Percentiles rank a stretch among this genome's conserved stretches.
Conservation (phyloP, 1,140 invertebrate genomes). For the Saccostrea cuccullata region DNA sequence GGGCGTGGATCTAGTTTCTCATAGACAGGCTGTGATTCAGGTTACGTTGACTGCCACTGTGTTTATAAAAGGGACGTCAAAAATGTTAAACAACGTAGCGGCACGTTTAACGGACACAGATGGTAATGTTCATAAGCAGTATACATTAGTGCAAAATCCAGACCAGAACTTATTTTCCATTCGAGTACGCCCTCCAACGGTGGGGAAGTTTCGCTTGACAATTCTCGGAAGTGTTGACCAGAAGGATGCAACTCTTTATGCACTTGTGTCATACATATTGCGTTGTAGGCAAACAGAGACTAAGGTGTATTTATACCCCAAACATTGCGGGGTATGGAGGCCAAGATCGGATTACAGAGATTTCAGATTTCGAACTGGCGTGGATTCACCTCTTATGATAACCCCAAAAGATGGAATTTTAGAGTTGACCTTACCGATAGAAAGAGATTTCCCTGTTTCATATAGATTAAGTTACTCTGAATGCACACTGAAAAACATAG, state of each 20-base stretch:
- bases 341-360: neutral
- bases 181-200: conserved; percentile 31
- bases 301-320: conserved; percentile 23
- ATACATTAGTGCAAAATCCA: conserved; percentile 39
- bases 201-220: conserved; percentile 39
- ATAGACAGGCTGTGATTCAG: conserved; percentile 40
- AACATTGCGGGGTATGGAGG: conserved; percentile 33
- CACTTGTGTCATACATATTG: conserved; percentile 34
- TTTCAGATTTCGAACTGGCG: conserved; percentile 39
- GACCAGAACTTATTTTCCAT: conserved; percentile 14
- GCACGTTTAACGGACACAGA: conserved; percentile 45
- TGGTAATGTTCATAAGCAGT: conserved; percentile 39
- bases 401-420: conserved; percentile 30
- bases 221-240: conserved; percentile 30
- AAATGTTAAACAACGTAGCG: conserved; percentile 6
- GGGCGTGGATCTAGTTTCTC: conserved; percentile 44
- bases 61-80: conserved; percentile 33
- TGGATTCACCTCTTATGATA: neutral
- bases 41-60: conserved; percentile 38
- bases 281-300: conserved; percentile 19
- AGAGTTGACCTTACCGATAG: neutral
- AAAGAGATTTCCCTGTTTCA: neutral
- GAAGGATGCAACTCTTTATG: neutral
- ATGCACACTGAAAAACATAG: conserved; percentile 12
- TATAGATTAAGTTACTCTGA: neutral